Evolutionary conservation across 2,113 vertebrate genomes (phyloP).

Genomic region (Rousettus leschenaultii): DNA sequence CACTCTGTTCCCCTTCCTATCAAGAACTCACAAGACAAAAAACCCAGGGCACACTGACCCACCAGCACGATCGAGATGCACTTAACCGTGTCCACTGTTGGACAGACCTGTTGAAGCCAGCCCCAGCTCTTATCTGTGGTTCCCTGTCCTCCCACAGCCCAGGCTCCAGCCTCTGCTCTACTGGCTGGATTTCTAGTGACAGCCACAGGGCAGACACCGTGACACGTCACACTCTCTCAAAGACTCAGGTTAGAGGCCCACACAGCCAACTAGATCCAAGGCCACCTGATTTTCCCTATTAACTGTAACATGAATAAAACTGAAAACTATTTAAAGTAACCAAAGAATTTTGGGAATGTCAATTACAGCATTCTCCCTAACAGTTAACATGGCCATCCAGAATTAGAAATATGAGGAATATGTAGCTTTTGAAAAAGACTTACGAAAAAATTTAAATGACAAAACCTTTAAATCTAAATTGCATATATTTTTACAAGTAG

Average conservation of each 20-base stretch:
- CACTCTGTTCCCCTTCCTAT: background rate
- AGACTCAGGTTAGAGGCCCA: background rate
- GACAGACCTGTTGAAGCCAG: background rate
- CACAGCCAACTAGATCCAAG: background rate
- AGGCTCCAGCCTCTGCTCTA: background rate
- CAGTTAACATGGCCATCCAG: background rate
- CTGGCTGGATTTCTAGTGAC: background rate
- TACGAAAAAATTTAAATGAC: background rate
- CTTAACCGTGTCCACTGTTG: background rate
- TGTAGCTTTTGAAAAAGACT: background rate
- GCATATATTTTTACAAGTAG: background rate
- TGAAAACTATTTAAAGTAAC: background rate
- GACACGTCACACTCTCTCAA: background rate
- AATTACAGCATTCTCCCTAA: background rate
- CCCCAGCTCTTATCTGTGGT: background rate
- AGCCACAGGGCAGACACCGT: background rate
- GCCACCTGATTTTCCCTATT: background rate
- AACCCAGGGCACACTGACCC: background rate
- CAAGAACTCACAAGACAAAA: background rate
- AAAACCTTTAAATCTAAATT: background rate
- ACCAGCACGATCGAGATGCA: background rate
- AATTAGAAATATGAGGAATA: background rate
- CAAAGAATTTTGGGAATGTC: background rate
- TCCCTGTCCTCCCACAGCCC: background rate
- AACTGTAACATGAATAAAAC: slow-evolving; percentile 6